Base-by-base conservation (phyloP, 2,797 vertebrate species). In the Lutjanus argentimaculatus region DNA sequence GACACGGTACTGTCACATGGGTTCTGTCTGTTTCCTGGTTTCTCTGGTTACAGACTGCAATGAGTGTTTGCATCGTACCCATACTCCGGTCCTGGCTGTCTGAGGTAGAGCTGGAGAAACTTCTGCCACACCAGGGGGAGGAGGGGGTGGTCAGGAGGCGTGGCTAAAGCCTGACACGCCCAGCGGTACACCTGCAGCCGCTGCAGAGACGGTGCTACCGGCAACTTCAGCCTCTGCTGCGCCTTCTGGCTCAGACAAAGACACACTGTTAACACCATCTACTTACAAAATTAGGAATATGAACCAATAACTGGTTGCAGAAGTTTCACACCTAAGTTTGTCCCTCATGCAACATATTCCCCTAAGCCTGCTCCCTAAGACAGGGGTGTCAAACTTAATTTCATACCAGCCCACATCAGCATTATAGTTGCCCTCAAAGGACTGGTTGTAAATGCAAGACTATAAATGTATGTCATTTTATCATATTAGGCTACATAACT, bases 71-170 rank as follows among this genome's bases (percentile, higher is more conserved):
- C 9, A 51, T 82, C 92, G 15, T 95, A 99, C 99, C 99, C 98
- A 49, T 97, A 99, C 13, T 99, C 98, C 0, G 97, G 98, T 62
- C 98, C 99, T 53, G 98, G 97, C 63, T 97, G 97, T 75, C 97
- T 97, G 67, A 99, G 96, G 87, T 98, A 99, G 21, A 99, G 96
- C 79, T 99, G 97, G 66, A 99, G 95, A 90, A 99, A 99, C 86
- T 97, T 99, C 91, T 99, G 99, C 98, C 98, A 99, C 72, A 99
- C 93, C 4, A 99, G 95, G 0, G 98, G 98, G 83, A 99, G 91
- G 42, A 99, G 96, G 10, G 97, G 98, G 79, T 99, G 98, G 84
- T 97, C 98, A 30, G 96, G 96, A 8, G 98, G 97, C 0, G 98
- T 99, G 83, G 91, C 95, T 45, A 99, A 91, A 1, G 98, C 98